Base-by-base conservation (phyloP, 2,113 vertebrate species). In the Haemorhous mexicanus region DNA sequence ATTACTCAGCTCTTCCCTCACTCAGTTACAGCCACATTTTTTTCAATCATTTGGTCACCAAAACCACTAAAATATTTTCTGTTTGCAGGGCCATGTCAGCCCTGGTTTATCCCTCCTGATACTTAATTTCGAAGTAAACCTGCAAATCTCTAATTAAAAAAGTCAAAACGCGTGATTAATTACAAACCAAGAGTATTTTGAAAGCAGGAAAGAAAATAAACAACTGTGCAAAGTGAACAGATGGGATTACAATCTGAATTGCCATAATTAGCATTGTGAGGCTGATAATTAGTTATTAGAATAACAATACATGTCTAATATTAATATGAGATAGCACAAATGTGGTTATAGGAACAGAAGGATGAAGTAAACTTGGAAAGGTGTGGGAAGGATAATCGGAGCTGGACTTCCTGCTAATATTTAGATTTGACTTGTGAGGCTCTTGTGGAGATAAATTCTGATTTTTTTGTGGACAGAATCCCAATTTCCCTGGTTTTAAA, bases 251-350 rank as follows among this genome's bases (percentile, higher is more conserved):
- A 82, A 92, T 87, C 70, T 50, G 55, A 92, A 94, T 87, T 95
- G 70, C 68, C 47, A 12, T 95, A 75, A 95, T 95, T 93, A 95
- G 52, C 78, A 81, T 92, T 87, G 76, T 68, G 64, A 93, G 35
- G 39, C 66, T 6, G 55, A 52, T 94, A 97, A 95, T 96, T 89
- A 95, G 75, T 49, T 95, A 96, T 94, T 92, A 94, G 75, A 93
- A 95, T 84, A 92, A 96, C 62, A 95, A 93, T 95, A 66, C 53
- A 4, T 72, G 69, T 56, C 86, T 84, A 90, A 94, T 87, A 93
- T 90, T 91, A 90, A 89, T 63, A 17, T 26, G 70, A 93, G 84
- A 87, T 85, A 95, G 87, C 35, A 84, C 37, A 69, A 81, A 32
- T 59, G 22, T 73, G 72, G 44, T 93, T 72, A 24, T 9, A 50